These are phyloP conservation scores for Caradrina clavipalpis DNA, from an alignment of 2,888 invertebrate genomes.

Conservation along the genomic window DNA sequence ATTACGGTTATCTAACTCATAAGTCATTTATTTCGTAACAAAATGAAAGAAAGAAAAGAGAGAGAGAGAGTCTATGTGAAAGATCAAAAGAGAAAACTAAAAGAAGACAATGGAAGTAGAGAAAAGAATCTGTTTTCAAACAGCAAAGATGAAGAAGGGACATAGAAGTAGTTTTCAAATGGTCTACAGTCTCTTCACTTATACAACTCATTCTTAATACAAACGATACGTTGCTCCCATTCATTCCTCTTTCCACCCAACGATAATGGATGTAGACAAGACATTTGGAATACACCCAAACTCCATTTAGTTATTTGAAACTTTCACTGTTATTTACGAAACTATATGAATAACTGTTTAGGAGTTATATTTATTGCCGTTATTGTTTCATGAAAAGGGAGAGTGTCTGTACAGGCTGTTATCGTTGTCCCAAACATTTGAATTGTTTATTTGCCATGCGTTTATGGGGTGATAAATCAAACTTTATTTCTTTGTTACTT, in stretches of 20 bases:
- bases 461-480: conserved; percentile 46
- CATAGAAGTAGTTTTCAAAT: conserved; percentile 1
- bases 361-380: conserved; percentile 26
- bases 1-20: neutral
- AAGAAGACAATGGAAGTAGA: neutral
- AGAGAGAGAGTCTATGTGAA: neutral
- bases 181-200: neutral
- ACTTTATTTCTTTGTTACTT: conserved; percentile 39
- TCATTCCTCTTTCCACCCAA: conserved; percentile 25
- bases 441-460: conserved; percentile 34
- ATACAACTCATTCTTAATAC: conserved; percentile 2
- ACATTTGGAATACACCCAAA: conserved; percentile 58
- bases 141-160: neutral
- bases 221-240: conserved; percentile 15
- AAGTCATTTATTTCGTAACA: no score
- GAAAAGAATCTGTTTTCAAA: neutral
- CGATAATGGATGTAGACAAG: conserved; percentile 39
- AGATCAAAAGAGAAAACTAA: neutral
- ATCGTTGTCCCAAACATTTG: conserved; percentile 35
- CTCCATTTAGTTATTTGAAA: conserved; percentile 35
- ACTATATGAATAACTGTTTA: conserved; percentile 33
- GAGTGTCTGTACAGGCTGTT: conserved; percentile 30
- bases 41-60: no score
- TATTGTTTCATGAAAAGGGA: conserved; percentile 47
- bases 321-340: conserved; percentile 55